Percentiles rank a stretch among this genome's conserved stretches.
Evolutionary conservation across 2,113 vertebrate species (phyloP).

Genomic region (Dromas ardeola): DNA sequence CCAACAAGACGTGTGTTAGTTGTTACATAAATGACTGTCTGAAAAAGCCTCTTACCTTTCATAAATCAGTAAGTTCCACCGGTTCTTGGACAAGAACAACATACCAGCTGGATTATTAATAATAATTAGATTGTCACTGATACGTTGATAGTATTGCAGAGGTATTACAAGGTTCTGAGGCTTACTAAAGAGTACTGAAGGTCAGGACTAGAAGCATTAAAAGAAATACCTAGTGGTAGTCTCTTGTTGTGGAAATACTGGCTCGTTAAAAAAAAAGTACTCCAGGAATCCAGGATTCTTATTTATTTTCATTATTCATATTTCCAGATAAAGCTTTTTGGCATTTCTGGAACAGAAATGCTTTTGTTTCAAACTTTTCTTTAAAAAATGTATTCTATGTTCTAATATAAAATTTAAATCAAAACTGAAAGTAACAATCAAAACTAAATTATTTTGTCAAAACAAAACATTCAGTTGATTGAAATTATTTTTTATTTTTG

Average conservation of each 20-base stretch:
- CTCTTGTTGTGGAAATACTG: background rate
- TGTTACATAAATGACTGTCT: background rate
- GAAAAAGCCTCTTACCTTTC: background rate
- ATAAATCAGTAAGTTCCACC: background rate
- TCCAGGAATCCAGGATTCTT: background rate
- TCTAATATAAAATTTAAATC: conserved; percentile 45
- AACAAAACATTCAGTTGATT: conserved; percentile 40
- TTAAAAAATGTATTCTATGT: conserved; percentile 13
- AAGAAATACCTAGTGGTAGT: background rate
- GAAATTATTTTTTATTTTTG: conserved; percentile 39
- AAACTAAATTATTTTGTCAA: conserved; percentile 68
- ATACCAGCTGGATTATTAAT: background rate
- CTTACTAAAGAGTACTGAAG: background rate
- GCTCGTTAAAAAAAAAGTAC: background rate
- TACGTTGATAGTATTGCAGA: background rate
- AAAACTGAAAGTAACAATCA: conserved; percentile 48
- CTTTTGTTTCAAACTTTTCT: conserved; percentile 46
- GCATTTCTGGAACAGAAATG: background rate
- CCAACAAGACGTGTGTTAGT: background rate
- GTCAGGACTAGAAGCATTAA: background rate
- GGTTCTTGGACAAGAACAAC: background rate
- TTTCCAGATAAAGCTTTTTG: background rate
- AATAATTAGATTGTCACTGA: background rate
- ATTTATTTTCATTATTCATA: conserved; percentile 1
- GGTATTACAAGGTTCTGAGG: background rate